Base-by-base conservation (phyloP, 2,888 invertebrate genomes). In the Gerris lacustris region DNA sequence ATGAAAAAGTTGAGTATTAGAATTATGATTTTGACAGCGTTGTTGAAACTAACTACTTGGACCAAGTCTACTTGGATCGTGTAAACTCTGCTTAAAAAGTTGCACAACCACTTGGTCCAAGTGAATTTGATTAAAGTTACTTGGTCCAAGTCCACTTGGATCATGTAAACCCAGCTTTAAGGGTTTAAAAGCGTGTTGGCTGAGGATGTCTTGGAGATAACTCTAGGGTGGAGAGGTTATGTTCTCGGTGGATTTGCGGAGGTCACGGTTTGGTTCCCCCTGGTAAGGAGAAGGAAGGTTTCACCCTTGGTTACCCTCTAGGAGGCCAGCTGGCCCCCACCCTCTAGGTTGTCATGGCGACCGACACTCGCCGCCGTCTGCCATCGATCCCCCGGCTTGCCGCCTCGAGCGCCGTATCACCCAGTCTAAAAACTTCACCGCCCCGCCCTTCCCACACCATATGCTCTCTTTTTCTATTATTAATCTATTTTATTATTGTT, bases 381-480 rank as follows among this genome's bases (percentile, higher is more conserved):
- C 69, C 73, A 76, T 75, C 74, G 75, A 75, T 75, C 75, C 9
- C 69, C 45, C 45, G 31, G 64, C 81, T 6, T 77, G 76, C 75
- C 45, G 31, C 55, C 44, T 31, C 31, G 31, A 31, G 31, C 5
- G 55, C 15, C 55, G 15, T 55, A 55, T 55, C 5, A 55, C 55
- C 55, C 15, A 55, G 55, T 11, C 55, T 55, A 15, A 55, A 55
- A 55, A 55, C 55, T 11, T 55, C 9, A 15, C 55, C 55, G 15
- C 55, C 55, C 55, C 55, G 11, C 15, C 15, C 15, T 55, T 55
- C 55, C 15, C 55, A 55, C 55, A 5, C 55, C 55, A 55, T 55
- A 55, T 55, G 55, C 55, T 55, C 15, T 15, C 15, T 15, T 55
- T 55, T 55, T 55, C 55, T 55, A 55, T 55, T 55, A 55, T 55